Conservation (phyloP, 2,888 invertebrate genomes). For the Lasiommata megera region DNA sequence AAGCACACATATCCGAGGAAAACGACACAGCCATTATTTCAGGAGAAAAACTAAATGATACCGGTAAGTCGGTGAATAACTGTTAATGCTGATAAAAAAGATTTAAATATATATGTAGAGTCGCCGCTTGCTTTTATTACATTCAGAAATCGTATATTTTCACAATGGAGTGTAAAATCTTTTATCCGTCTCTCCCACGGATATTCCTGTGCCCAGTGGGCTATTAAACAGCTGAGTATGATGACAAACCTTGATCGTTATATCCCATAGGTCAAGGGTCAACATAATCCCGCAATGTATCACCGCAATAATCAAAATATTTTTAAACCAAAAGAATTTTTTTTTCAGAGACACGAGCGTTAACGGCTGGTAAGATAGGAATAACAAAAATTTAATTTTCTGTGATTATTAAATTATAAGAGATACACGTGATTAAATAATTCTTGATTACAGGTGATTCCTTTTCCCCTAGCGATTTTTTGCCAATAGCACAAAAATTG, state of each 20-base stretch:
- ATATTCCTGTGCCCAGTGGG: too few species aligned
- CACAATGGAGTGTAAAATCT: too few species aligned
- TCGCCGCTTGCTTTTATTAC: too few species aligned
- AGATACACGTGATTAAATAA: neutral
- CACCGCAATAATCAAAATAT: too few species aligned
- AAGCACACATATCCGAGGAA: neutral
- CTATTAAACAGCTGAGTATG: too few species aligned
- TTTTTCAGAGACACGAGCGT: slow-evolving; percentile 4
- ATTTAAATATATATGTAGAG: too few species aligned
- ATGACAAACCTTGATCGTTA: too few species aligned
- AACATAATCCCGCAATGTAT: too few species aligned
- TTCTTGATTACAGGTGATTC: slow-evolving; percentile 48
- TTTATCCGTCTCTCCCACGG: too few species aligned
- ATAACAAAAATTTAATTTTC: neutral
- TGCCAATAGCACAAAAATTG: slow-evolving; percentile 49
- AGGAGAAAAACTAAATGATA: neutral
- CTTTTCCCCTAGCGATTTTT: slow-evolving; percentile 52
- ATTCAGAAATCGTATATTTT: too few species aligned
- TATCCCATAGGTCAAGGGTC: too few species aligned
- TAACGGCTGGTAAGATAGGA: slow-evolving; percentile 17
- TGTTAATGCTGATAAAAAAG: too few species aligned
- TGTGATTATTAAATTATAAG: neutral
- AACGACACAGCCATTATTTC: neutral
- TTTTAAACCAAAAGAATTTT: neutral
- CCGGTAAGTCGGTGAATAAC: neutral